Conservation (phyloP, 2,113 vertebrate species). For the Mormyrus lacerda region DNA sequence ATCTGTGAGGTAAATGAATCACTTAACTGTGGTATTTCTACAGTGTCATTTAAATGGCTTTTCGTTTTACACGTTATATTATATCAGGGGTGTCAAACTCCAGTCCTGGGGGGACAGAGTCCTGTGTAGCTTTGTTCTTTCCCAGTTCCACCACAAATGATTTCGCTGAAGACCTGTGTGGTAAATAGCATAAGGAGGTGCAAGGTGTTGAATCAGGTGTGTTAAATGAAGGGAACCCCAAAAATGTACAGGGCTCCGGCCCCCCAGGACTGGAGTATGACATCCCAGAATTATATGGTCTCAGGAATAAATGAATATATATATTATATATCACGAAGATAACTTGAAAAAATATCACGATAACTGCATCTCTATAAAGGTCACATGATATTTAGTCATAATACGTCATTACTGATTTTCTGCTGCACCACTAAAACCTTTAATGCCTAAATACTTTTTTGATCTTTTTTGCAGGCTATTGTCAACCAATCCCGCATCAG, state of each 20-base stretch:
- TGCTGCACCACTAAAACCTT: not conserved
- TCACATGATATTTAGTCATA: not conserved
- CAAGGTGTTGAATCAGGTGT: too few relatives aligned
- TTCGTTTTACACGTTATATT: not conserved
- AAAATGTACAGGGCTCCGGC: too few relatives aligned
- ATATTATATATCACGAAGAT: not conserved
- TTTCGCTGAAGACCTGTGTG: too few relatives aligned
- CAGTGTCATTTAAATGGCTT: not conserved
- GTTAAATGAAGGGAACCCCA: too few relatives aligned
- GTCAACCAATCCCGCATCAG: conserved; percentile 64
- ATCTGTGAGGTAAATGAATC: not conserved
- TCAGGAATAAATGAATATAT: not conserved
- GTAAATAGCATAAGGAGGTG: too few relatives aligned
- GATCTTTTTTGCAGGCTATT: conserved; percentile 45
- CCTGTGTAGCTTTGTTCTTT: too few relatives aligned
- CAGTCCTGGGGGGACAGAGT: too few relatives aligned
- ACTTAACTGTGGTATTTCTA: not conserved
- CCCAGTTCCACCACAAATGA: too few relatives aligned
- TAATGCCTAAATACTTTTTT: not conserved
- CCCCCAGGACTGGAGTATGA: too few relatives aligned
- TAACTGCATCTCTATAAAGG: not conserved
- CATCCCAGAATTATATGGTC: too few relatives aligned
- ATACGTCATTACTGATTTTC: not conserved
- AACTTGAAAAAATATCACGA: not conserved
- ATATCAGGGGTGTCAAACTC: not conserved